Conservation (phyloP, 2,888 invertebrate genomes). For the Dolichopus griseipennis region DNA sequence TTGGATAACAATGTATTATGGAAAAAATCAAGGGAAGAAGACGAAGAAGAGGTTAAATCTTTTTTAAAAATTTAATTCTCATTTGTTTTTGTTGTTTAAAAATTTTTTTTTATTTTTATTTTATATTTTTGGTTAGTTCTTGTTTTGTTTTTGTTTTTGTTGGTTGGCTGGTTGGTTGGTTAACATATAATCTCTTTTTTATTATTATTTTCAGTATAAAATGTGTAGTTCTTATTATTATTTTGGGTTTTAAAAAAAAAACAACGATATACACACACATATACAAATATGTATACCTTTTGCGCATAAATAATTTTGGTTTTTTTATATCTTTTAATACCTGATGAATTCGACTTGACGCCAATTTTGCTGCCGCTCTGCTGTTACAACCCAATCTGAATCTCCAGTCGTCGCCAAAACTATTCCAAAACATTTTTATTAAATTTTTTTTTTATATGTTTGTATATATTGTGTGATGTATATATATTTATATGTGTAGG, state of each 20-base stretch:
- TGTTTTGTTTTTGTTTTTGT: too few relatives aligned
- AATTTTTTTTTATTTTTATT: too few relatives aligned
- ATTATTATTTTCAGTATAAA: conserved; percentile 5
- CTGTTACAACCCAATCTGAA: conserved; percentile 6
- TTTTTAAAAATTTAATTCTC: not conserved
- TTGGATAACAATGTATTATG: not conserved
- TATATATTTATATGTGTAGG: not conserved
- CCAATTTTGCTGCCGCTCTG: conserved; percentile 4
- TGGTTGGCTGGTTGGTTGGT: not conserved
- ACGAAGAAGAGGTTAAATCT: not conserved
- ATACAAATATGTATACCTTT: not conserved
- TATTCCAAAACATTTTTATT: conserved; percentile 6
- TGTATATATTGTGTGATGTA: not conserved
- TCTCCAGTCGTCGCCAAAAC: conserved; percentile 6
- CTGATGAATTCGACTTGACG: conserved; percentile 4
- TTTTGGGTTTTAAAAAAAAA: not conserved
- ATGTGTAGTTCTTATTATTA: not conserved
- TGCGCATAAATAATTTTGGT: not conserved
- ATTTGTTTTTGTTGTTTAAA: too few relatives aligned
- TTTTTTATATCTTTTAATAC: not conserved
- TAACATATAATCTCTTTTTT: conserved; percentile 3
- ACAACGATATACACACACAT: not conserved
- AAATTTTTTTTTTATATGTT: too few relatives aligned
- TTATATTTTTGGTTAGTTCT: too few relatives aligned
- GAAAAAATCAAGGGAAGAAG: not conserved